Conservation (phyloP, 2,797 vertebrate species). For the Rhodeus uyekii region DNA sequence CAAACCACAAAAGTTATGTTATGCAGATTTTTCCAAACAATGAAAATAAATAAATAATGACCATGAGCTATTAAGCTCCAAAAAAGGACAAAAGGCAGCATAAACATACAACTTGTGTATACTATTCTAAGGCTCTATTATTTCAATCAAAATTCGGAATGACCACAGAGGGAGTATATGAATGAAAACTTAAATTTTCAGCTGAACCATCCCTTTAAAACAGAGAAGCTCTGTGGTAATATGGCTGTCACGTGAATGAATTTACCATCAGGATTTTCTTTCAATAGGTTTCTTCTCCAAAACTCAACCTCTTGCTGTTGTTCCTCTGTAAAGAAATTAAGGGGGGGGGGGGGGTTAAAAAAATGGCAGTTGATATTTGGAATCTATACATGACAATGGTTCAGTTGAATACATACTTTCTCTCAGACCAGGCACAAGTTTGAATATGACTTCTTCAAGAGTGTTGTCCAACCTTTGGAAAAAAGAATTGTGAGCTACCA, state of each 20-base stretch:
- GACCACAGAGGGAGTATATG: background rate
- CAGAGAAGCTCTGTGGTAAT: background rate
- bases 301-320: slow-evolving; percentile 90
- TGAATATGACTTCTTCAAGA: slow-evolving; percentile 99
- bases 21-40: background rate
- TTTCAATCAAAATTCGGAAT: background rate
- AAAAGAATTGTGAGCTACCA: slow-evolving; percentile 22
- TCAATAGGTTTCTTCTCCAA: slow-evolving; percentile 93
- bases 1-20: background rate
- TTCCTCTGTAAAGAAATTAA: slow-evolving; percentile 80
- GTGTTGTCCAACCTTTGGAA: slow-evolving; percentile 93
- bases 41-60: background rate
- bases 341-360: too few relatives aligned
- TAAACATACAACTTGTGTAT: background rate
- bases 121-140: background rate
- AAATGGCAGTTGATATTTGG: background rate
- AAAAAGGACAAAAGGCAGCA: background rate
- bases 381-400: background rate
- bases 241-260: background rate
- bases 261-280: slow-evolving; percentile 88
- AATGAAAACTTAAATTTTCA: background rate
- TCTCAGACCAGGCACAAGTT: slow-evolving; percentile 95
- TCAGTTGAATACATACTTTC: slow-evolving; percentile 84
- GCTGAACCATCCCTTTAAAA: background rate
- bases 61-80: background rate